Conservation (phyloP, 2,888 invertebrate genomes). For the Spilarctia lutea region DNA sequence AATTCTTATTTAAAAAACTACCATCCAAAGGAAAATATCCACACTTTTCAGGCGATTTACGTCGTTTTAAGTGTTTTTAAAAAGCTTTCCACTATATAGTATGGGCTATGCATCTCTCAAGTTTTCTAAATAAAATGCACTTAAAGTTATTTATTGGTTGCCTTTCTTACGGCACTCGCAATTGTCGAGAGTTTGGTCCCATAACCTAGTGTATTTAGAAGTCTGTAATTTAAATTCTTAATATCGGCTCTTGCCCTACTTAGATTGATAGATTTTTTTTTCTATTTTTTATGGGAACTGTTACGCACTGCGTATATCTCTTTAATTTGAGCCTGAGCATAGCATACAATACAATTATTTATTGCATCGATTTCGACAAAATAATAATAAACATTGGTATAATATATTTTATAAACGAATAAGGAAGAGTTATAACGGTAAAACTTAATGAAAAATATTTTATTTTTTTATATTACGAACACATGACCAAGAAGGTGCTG, state of each 20-base stretch:
- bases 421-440: too few species aligned
- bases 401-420: too few species aligned
- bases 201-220: not conserved
- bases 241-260: not conserved
- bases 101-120: slow-evolving; percentile 42
- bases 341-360: too few species aligned
- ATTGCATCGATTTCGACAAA: too few species aligned
- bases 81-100: slow-evolving; percentile 44
- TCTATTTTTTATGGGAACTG: too few species aligned
- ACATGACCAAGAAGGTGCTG: too few species aligned
- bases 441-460: too few species aligned
- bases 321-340: too few species aligned
- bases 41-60: slow-evolving; percentile 58
- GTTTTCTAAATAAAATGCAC: slow-evolving; percentile 52
- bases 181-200: not conserved
- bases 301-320: too few species aligned
- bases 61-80: slow-evolving; percentile 63
- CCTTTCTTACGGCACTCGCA: not conserved
- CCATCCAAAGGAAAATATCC: slow-evolving; percentile 59
- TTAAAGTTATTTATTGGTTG: slow-evolving; percentile 45
- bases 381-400: too few species aligned
- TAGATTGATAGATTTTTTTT: too few species aligned
- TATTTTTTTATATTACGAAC: too few species aligned
- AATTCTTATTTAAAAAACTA: slow-evolving; percentile 55
- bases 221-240: not conserved